Conservation (phyloP, 2,888 invertebrate species). For the Lithophane semibrunnea region DNA sequence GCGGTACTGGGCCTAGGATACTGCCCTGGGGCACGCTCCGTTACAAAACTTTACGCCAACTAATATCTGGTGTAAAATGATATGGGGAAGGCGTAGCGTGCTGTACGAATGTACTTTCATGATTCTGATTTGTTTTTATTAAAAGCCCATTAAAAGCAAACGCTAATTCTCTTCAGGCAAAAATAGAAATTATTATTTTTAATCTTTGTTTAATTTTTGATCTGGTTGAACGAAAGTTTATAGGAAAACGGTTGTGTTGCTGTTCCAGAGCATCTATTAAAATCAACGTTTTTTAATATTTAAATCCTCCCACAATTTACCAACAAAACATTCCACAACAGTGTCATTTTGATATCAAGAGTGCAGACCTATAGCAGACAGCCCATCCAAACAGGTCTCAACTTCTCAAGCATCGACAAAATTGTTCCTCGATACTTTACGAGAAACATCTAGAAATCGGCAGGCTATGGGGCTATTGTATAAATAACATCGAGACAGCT, state of each 20-base stretch:
- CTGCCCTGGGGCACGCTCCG: constrained; percentile 77
- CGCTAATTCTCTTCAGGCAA: too few relatives aligned
- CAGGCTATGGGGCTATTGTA: constrained; percentile 54
- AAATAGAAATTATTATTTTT: too few relatives aligned
- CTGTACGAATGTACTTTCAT: constrained; percentile 24
- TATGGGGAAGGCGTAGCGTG: constrained; percentile 48
- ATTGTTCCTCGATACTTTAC: constrained; percentile 63
- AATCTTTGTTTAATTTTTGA: too few relatives aligned
- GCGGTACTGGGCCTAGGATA: constrained; percentile 75
- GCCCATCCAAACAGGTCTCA: constrained; percentile 38
- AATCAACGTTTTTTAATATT: not conserved
- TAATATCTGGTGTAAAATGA: constrained; percentile 67
- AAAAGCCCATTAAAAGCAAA: too few relatives aligned
- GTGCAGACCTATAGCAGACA: constrained; percentile 31
- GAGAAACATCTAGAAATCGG: constrained; percentile 58
- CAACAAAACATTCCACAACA: not conserved
- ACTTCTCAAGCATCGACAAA: constrained; percentile 57
- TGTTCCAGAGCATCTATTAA: not conserved
- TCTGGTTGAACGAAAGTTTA: too few relatives aligned
- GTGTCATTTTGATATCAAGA: constrained; percentile 18
- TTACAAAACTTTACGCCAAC: constrained; percentile 70
- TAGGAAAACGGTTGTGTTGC: too few relatives aligned
- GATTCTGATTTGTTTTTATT: not conserved
- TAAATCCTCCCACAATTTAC: not conserved
- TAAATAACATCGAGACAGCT: constrained; percentile 64